phyloP scores from a whole-genome alignment of 2,888 invertebrate genomes.

The Choreutis nemorana region DNA sequence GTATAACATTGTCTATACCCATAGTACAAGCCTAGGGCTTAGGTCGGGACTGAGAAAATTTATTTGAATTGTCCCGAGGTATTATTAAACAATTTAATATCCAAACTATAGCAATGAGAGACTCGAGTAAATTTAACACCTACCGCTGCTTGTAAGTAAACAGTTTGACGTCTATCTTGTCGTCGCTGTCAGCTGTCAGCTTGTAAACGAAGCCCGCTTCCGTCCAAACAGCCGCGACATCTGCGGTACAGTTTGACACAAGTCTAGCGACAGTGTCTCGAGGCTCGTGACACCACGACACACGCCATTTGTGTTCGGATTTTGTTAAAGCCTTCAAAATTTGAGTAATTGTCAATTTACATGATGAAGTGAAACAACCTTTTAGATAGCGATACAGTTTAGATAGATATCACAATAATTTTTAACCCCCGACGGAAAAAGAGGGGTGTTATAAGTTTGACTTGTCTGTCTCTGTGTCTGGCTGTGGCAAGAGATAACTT shows the following conservation, averaged over 20 bases:
- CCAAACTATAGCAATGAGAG: not conserved
- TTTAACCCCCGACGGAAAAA: too few relatives aligned
- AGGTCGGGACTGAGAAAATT: too few relatives aligned
- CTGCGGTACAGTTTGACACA: constrained; percentile 29
- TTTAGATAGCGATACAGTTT: too few relatives aligned
- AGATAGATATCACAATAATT: too few relatives aligned
- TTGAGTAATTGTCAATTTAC: not conserved
- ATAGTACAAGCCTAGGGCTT: too few relatives aligned
- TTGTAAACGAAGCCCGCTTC: constrained; percentile 33
- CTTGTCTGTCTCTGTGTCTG: too few relatives aligned
- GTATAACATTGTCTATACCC: too few relatives aligned
- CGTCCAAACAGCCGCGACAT: constrained; percentile 39
- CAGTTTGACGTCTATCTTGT: constrained; percentile 28
- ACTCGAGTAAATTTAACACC: not conserved
- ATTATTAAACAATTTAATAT: too few relatives aligned
- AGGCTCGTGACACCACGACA: constrained; percentile 25
- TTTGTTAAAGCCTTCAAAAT: constrained; percentile 37
- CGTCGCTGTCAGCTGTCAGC: constrained; percentile 33
- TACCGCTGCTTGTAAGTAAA: constrained; percentile 45
- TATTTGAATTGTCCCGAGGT: too few relatives aligned
- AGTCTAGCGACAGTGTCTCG: constrained; percentile 28
- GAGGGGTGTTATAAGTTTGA: too few relatives aligned
- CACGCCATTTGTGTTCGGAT: constrained; percentile 35
- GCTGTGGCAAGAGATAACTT: too few relatives aligned
- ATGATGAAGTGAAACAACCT: too few relatives aligned